Evolutionary conservation across 23 tunicate species (phyloP).

Genomic region (Trididemnum clinides): DNA sequence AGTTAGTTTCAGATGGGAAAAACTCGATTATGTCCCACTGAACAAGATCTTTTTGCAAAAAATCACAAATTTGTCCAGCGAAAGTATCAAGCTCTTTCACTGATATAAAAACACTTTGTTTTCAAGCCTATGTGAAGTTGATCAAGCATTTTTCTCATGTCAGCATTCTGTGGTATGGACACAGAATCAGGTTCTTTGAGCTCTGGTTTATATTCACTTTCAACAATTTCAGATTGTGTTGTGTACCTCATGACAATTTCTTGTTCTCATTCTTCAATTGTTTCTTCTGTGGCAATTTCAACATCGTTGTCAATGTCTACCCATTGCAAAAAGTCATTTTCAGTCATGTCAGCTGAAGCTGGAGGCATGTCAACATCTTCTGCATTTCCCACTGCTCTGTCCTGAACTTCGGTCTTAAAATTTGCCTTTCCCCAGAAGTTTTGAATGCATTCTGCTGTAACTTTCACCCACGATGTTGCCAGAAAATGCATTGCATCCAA

Average conservation of each 20-base stretch:
- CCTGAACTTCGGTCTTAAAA: not conserved
- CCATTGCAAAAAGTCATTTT: not conserved
- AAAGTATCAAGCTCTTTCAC: constrained; percentile 3
- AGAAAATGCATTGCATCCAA: constrained; percentile 11
- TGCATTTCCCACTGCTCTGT: constrained; percentile 11
- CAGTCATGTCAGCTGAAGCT: constrained; percentile 6
- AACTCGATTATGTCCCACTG: constrained; percentile 21
- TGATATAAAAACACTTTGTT: not conserved
- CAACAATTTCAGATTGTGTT: too few species aligned
- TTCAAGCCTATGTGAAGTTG: constrained; percentile 15
- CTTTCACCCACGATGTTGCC: constrained; percentile 8
- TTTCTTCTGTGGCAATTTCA: constrained; percentile 17
- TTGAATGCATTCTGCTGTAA: constrained; percentile 6
- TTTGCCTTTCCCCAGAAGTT: constrained; percentile 15
- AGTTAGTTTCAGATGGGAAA: constrained; percentile 17
- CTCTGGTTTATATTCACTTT: not conserved
- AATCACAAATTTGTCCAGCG: constrained; percentile 7
- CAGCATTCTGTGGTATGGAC: constrained; percentile 19
- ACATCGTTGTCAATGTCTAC: constrained; percentile 21
- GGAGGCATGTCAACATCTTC: constrained; percentile 18
- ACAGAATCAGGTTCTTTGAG: not conserved
- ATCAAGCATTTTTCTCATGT: constrained; percentile 1
- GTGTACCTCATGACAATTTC: too few species aligned
- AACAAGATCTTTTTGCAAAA: constrained; percentile 45
- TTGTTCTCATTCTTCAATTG: too few species aligned